A percentile compares a stretch with the other conserved stretches of the same genome.
Conservation (phyloP, 2,113 vertebrate species). For the Aspiorhynchus laticeps region DNA sequence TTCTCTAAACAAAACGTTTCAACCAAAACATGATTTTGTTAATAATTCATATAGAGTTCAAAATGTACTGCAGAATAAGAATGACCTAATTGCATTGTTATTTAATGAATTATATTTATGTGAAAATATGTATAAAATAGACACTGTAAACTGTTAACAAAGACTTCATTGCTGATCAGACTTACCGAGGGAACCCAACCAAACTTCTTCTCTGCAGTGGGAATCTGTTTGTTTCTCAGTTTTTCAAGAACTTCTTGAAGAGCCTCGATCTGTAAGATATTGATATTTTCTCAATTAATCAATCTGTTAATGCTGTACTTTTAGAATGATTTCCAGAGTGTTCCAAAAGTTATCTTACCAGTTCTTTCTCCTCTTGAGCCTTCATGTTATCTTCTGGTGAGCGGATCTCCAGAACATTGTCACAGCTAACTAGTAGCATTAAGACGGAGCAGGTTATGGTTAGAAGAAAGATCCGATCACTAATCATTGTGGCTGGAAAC, state of each 20-base stretch:
- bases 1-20: background rate
- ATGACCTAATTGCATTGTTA: background rate
- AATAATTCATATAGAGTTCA: too few relatives aligned
- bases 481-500: constrained; percentile 60
- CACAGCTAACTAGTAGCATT: constrained; percentile 56
- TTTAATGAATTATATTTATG: background rate
- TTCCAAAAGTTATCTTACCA: constrained; percentile 59
- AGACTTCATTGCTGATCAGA: background rate
- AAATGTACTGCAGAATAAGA: too few relatives aligned
- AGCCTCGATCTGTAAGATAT: constrained; percentile 64
- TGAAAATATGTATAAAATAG: background rate
- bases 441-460: constrained; percentile 59
- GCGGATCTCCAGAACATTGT: constrained; percentile 60
- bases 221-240: constrained; percentile 69
- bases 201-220: constrained; percentile 75
- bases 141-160: background rate
- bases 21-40: background rate
- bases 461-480: constrained; percentile 57
- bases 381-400: constrained; percentile 60
- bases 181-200: constrained; percentile 77
- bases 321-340: background rate
- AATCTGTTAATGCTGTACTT: background rate
- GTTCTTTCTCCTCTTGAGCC: constrained; percentile 67
- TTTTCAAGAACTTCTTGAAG: constrained; percentile 78
- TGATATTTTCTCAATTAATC: background rate